Conservation (phyloP, 2,888 invertebrate species). For the Chironomus riparius region DNA sequence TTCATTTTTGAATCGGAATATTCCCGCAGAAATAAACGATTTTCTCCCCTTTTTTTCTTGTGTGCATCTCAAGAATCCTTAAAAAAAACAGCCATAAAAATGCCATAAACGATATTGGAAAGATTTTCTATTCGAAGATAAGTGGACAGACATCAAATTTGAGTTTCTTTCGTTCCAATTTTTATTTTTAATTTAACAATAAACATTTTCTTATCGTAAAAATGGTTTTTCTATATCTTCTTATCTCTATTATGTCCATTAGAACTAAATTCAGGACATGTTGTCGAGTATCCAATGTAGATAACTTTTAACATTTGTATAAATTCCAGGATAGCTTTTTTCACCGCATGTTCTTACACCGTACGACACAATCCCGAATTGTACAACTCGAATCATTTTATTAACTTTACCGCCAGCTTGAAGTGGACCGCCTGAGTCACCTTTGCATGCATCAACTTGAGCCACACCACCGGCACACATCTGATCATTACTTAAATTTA, state of each 20-base stretch:
- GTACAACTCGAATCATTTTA: conserved; percentile 29
- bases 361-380: conserved; percentile 34
- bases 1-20: neutral
- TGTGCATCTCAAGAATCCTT: too few relatives aligned
- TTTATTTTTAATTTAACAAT: too few relatives aligned
- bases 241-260: neutral
- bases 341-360: conserved; percentile 32
- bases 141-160: too few relatives aligned
- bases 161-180: too few relatives aligned
- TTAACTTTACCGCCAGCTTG: conserved; percentile 30
- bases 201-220: too few relatives aligned
- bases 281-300: conserved; percentile 9
- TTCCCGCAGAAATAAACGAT: too few relatives aligned
- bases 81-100: neutral
- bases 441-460: conserved; percentile 31
- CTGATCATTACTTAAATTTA: conserved; percentile 30
- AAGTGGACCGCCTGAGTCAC: conserved; percentile 35
- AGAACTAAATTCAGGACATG: neutral
- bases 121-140: too few relatives aligned
- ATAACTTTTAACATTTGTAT: conserved; percentile 6
- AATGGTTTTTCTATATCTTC: too few relatives aligned
- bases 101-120: neutral
- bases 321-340: conserved; percentile 13
- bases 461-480: conserved; percentile 34
- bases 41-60: too few relatives aligned